Conservation (phyloP, 1,140 invertebrate genomes). For the Limonius californicus region DNA sequence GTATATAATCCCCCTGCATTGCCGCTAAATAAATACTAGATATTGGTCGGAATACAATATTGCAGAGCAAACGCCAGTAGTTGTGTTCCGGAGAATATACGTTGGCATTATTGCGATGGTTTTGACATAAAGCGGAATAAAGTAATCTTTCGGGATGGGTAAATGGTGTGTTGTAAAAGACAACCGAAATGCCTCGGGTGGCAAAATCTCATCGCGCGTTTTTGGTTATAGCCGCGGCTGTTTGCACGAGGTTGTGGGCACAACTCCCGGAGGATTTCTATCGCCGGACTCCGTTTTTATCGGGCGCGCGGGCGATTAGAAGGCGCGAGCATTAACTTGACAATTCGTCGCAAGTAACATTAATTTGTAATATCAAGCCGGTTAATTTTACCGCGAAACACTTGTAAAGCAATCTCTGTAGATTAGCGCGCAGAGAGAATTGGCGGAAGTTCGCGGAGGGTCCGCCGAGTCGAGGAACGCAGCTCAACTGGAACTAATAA, state of each 20-base stretch:
- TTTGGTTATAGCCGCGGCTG: constrained; percentile 4
- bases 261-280: background rate
- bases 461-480: background rate
- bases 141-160: constrained; percentile 14
- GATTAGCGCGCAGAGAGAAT: background rate
- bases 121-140: constrained; percentile 14
- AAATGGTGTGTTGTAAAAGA: constrained; percentile 14
- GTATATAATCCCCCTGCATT: constrained; percentile 26
- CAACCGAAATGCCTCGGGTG: constrained; percentile 12
- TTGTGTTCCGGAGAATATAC: background rate
- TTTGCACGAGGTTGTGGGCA: background rate
- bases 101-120: constrained; percentile 9
- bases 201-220: constrained; percentile 12
- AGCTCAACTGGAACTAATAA: constrained; percentile 26
- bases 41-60: constrained; percentile 21
- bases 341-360: too few relatives aligned
- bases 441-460: constrained; percentile 4
- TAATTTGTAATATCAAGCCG: too few relatives aligned
- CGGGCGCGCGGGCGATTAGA: background rate
- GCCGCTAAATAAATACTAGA: constrained; percentile 23
- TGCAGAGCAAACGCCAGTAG: background rate
- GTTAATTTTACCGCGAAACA: too few relatives aligned
- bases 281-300: constrained; percentile 2
- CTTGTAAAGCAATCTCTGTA: too few relatives aligned
- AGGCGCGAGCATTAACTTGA: background rate